Evolutionary conservation across 2,113 vertebrate species (phyloP).

Genomic region (human): DNA sequence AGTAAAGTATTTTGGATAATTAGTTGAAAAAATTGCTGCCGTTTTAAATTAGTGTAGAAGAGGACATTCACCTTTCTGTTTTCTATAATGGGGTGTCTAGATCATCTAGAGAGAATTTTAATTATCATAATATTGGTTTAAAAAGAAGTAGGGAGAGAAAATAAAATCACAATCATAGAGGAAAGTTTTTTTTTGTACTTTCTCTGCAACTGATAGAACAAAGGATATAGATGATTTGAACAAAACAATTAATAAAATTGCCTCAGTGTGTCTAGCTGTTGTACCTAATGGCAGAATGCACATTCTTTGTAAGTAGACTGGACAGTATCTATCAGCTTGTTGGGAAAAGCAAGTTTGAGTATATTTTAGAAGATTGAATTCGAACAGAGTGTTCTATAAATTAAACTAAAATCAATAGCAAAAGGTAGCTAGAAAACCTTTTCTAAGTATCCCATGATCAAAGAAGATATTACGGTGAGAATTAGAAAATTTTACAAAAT

Average conservation of each 20-base stretch:
- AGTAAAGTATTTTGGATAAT: slow-evolving; percentile 12
- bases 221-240: background rate
- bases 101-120: background rate
- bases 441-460: background rate
- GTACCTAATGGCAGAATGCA: background rate
- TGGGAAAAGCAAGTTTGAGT: background rate
- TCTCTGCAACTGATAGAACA: background rate
- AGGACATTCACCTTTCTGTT: background rate
- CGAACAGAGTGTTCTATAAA: background rate
- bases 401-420: slow-evolving; percentile 9
- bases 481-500: slow-evolving; percentile 11
- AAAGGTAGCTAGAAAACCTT: background rate
- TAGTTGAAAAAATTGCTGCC: background rate
- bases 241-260: background rate
- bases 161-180: background rate
- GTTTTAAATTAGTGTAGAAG: background rate
- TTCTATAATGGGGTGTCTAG: background rate
- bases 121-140: background rate
- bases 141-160: background rate
- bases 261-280: background rate
- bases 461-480: background rate
- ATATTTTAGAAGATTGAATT: background rate
- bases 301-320: background rate
- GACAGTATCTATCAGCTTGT: background rate
- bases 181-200: background rate